These are phyloP conservation scores for Phaethon lepturus DNA, from an alignment of 2,113 vertebrate genomes.

Conservation along the genomic window DNA sequence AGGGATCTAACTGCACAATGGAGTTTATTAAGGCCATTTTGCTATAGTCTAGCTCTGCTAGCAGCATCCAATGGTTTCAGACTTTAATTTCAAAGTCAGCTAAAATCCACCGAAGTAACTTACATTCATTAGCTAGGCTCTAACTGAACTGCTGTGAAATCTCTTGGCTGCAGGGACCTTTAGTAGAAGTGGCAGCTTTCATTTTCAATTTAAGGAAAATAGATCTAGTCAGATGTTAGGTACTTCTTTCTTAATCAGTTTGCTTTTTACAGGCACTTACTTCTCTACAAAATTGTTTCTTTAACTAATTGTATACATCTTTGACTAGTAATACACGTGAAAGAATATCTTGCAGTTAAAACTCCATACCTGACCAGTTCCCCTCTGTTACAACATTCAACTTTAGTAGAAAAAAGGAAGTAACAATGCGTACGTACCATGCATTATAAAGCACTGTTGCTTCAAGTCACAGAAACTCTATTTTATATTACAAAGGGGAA, in stretches of 20 bases:
- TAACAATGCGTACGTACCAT: neutral
- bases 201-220: slow-evolving; percentile 53
- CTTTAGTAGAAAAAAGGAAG: neutral
- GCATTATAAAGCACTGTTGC: neutral
- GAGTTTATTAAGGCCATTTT: slow-evolving; percentile 82
- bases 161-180: slow-evolving; percentile 62
- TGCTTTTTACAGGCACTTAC: slow-evolving; percentile 43
- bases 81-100: slow-evolving; percentile 82
- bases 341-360: slow-evolving; percentile 41
- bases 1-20: slow-evolving; percentile 77
- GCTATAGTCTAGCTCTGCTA: slow-evolving; percentile 62
- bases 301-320: slow-evolving; percentile 21
- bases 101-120: slow-evolving; percentile 75
- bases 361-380: neutral
- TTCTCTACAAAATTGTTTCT: slow-evolving; percentile 53
- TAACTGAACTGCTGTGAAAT: slow-evolving; percentile 71
- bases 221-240: slow-evolving; percentile 23
- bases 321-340: slow-evolving; percentile 28
- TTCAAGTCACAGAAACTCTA: slow-evolving; percentile 34
- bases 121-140: slow-evolving; percentile 74
- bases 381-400: neutral
- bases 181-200: slow-evolving; percentile 50
- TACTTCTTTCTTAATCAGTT: slow-evolving; percentile 61
- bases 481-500: neutral
- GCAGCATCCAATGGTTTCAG: slow-evolving; percentile 57